Conservation (phyloP, 1,140 invertebrate species). For the Temnothorax longispinosus region DNA sequence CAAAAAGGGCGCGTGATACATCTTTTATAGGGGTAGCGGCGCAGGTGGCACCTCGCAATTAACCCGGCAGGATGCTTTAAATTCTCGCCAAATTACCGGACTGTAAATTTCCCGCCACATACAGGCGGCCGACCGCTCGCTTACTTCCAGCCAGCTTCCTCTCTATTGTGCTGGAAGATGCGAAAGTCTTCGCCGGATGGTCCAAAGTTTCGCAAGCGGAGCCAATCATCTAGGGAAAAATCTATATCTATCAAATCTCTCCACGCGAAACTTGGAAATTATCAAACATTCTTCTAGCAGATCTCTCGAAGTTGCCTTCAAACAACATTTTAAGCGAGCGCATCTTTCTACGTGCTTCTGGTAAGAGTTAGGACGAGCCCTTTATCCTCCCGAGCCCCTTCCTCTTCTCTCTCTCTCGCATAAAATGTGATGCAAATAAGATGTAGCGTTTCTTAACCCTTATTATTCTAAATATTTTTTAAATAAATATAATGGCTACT, state of each 20-base stretch:
- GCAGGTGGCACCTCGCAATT: constrained; percentile 23
- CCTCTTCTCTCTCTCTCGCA: not conserved
- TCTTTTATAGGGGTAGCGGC: not conserved
- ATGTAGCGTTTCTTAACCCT: not conserved
- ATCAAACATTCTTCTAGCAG: constrained; percentile 35
- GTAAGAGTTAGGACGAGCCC: not conserved
- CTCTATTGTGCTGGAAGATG: not conserved
- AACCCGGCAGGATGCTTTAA: constrained; percentile 34
- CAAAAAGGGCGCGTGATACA: constrained; percentile 20
- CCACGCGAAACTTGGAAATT: constrained; percentile 2
- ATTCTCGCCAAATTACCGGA: constrained; percentile 69
- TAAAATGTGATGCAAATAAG: not conserved
- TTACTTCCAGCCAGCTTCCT: not conserved
- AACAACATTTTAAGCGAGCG: constrained; percentile 25
- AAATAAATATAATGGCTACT: no score
- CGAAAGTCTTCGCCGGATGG: not conserved
- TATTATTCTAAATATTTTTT: no score
- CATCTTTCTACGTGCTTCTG: constrained; percentile 33
- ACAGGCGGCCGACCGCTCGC: constrained; percentile 37
- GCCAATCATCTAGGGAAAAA: constrained; percentile 37
- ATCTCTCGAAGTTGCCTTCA: not conserved
- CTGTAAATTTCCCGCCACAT: constrained; percentile 67
- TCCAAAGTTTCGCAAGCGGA: constrained; percentile 15
- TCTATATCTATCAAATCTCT: constrained; percentile 23
- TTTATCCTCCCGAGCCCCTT: no score